phyloP scores from a whole-genome alignment of 2,113 vertebrate species.

The Mesembrinibis cayennensis region DNA sequence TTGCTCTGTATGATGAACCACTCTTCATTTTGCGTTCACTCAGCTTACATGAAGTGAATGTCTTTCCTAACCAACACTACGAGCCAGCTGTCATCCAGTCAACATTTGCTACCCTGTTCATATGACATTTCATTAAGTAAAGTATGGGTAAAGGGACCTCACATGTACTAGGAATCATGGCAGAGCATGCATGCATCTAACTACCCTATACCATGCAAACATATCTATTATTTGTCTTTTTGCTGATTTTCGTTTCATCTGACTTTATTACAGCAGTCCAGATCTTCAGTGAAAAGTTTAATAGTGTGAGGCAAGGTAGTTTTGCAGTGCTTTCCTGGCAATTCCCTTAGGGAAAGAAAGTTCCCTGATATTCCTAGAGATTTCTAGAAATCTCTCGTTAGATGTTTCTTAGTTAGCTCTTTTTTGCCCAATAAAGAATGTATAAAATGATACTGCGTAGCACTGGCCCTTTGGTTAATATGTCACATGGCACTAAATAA shows the following conservation, averaged over 20 bases:
- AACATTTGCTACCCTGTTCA: not conserved
- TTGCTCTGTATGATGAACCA: not conserved
- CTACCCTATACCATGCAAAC: rapidly evolving
- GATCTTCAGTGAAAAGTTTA: not conserved
- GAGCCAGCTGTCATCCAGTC: not conserved
- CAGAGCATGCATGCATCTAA: not conserved
- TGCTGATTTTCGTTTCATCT: not conserved
- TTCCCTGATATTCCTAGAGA: not conserved
- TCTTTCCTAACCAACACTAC: rapidly evolving
- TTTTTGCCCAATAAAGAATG: not conserved
- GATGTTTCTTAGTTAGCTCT: not conserved
- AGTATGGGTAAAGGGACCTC: not conserved
- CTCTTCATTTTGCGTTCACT: not conserved
- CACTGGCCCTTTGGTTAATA: not conserved
- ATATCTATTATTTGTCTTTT: not conserved
- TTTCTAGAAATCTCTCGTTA: not conserved
- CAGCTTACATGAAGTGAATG: not conserved
- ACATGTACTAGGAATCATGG: not conserved
- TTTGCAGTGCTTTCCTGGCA: not conserved
- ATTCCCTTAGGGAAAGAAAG: not conserved
- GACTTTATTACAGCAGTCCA: not conserved
- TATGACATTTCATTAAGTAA: not conserved
- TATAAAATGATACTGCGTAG: not conserved
- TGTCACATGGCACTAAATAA: not conserved
- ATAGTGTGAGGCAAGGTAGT: not conserved